Evolutionary conservation across 2,797 vertebrate genomes (phyloP).

Genomic region (Hyperoplus lanceolatus): DNA sequence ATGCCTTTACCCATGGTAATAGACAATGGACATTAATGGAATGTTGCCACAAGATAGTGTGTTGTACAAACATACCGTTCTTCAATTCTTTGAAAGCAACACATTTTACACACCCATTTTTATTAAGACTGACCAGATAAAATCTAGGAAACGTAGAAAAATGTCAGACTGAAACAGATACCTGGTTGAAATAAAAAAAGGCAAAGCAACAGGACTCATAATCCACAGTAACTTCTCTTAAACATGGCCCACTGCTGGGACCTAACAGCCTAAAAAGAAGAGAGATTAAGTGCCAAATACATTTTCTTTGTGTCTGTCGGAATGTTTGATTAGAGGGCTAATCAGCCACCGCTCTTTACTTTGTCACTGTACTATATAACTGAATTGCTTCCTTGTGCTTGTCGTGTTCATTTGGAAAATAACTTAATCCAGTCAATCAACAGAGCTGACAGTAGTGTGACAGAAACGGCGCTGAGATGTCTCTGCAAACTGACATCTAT

Average conservation of each 20-base stretch:
- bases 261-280: background rate
- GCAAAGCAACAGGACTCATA: background rate
- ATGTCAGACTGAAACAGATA: background rate
- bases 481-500: slow-evolving; percentile 49
- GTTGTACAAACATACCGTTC: background rate
- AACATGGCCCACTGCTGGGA: background rate
- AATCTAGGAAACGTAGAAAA: background rate
- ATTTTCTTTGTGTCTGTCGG: background rate
- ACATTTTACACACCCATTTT: background rate
- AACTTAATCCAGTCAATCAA: slow-evolving; percentile 14
- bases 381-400: slow-evolving; percentile 16
- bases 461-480: slow-evolving; percentile 35
- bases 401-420: slow-evolving; percentile 35
- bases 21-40: background rate
- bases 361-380: slow-evolving; percentile 9
- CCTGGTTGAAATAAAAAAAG: background rate
- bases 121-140: background rate
- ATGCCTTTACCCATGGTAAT: background rate
- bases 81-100: background rate
- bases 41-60: background rate
- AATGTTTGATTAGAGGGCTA: background rate
- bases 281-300: background rate
- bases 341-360: background rate
- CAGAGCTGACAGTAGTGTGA: slow-evolving; percentile 32
- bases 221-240: background rate